phyloP scores from a whole-genome alignment of 1,140 invertebrate genomes.

The Rhyacophila brunnea region DNA sequence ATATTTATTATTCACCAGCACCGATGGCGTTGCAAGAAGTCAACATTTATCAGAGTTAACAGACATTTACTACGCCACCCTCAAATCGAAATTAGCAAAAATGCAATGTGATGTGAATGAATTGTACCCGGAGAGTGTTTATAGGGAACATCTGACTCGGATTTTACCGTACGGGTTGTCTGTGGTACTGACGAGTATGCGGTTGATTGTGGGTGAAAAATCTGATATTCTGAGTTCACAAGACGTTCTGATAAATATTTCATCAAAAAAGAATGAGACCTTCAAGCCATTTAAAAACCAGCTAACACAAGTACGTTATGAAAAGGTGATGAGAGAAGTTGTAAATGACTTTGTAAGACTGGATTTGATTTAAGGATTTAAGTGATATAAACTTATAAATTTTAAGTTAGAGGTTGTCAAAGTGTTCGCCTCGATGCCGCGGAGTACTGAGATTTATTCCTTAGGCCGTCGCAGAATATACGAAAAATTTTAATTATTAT shows the following conservation, averaged over 20 bases:
- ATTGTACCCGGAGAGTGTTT: constrained; percentile 47
- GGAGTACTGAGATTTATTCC: no score
- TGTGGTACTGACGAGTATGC: constrained; percentile 15
- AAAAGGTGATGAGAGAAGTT: constrained; percentile 1
- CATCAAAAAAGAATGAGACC: background rate
- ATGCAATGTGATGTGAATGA: constrained; percentile 45
- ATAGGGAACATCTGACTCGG: constrained; percentile 42
- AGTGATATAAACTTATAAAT: no score
- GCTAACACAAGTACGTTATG: background rate
- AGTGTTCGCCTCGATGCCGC: no score
- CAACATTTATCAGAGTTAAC: constrained; percentile 51
- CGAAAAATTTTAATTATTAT: no score
- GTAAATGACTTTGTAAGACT: constrained; percentile 7
- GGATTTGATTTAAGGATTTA: constrained; percentile 23
- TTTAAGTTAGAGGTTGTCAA: no score
- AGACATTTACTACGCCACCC: constrained; percentile 54
- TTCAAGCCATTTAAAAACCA: constrained; percentile 13
- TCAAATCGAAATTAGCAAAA: constrained; percentile 43
- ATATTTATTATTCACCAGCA: constrained; percentile 59
- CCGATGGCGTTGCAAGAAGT: constrained; percentile 48
- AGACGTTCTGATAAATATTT: constrained; percentile 12
- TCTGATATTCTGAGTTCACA: constrained; percentile 9
- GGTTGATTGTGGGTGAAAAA: constrained; percentile 9
- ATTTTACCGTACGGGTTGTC: constrained; percentile 40
- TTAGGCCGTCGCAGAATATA: no score